Evolutionary conservation across 2,797 vertebrate species (phyloP).

Genomic region (Enteromius mattozi): DNA sequence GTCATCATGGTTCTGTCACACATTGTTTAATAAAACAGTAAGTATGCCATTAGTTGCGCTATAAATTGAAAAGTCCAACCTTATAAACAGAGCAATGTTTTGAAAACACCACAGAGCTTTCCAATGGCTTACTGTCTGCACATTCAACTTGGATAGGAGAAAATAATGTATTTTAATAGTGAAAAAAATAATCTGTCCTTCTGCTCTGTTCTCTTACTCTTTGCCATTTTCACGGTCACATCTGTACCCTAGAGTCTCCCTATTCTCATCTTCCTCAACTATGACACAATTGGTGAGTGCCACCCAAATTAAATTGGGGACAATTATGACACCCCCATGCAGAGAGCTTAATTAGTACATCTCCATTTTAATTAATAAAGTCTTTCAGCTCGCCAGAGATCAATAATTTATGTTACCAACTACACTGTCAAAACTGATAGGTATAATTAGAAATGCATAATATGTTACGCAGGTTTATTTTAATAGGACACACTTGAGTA

Average conservation of each 20-base stretch:
- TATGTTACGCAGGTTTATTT: conserved; percentile 58
- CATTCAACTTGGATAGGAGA: background rate
- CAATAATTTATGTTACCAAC: conserved; percentile 70
- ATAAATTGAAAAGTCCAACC: background rate
- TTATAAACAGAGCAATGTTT: background rate
- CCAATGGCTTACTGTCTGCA: too few species aligned
- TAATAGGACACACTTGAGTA: conserved; percentile 68
- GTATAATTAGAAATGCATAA: conserved; percentile 71
- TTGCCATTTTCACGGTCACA: background rate
- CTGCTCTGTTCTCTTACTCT: conserved; percentile 9
- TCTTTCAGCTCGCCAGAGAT: conserved; percentile 70
- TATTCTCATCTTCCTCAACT: conserved; percentile 61
- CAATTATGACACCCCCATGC: conserved; percentile 73
- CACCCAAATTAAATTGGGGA: conserved; percentile 71
- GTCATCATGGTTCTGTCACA: background rate
- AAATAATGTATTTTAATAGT: background rate
- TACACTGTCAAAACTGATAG: conserved; percentile 67
- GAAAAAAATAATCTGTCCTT: background rate
- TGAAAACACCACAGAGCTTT: background rate
- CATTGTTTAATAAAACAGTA: background rate
- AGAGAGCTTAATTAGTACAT: conserved; percentile 74
- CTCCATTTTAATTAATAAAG: conserved; percentile 79
- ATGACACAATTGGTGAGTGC: conserved; percentile 68
- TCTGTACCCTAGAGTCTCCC: conserved; percentile 1
- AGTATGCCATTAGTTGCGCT: background rate